Base-by-base conservation (phyloP, 2,797 vertebrate genomes). In the Mallotus villosus region DNA sequence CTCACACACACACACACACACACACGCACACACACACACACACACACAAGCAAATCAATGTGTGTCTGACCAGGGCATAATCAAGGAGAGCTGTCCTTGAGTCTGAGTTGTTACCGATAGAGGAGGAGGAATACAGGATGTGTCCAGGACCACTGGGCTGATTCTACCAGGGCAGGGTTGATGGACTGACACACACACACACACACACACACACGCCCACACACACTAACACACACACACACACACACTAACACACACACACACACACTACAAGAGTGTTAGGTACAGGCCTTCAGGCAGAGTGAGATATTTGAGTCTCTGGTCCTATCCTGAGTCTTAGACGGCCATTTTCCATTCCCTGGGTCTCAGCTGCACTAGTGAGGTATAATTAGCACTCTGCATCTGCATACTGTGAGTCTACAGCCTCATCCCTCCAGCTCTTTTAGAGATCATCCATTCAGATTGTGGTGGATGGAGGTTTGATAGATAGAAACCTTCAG, bases 351-450 rank as follows among this genome's bases (percentile, higher is more conserved):
- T 51, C 46, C 2, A 7, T 51, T 51, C 46, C 11, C 46, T 51
- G 46, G 17, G 46, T 51, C 46, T 51, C 11, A 78, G 88, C 85
- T 74, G 71, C 68, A 82, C 84, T 75, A 74, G 84, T 83, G 80
- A 67, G 80, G 79, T 88, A 86, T 91, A 88, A 91, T 92, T 91
- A 91, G 81, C 81, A 87, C 85, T 86, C 75, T 6, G 27, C 76
- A 90, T 90, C 89, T 87, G 89, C 90, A 88, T 91, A 88, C 86
- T 84, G 86, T 81, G 84, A 83, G 83, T 51, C 37, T 74, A 85
- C 76, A 55, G 84, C 24, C 66, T 83, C 78, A 83, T 68, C 66
- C 1, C 32, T 71, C 74, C 86, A 81, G 88, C 88, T 88, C 86
- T 86, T 78, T 86, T 89, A 34, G 0, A 34, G 32, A 34, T 34